Evolutionary conservation across 1,140 invertebrate genomes (phyloP).

Genomic region (Cyrtorhinus lividipennis): DNA sequence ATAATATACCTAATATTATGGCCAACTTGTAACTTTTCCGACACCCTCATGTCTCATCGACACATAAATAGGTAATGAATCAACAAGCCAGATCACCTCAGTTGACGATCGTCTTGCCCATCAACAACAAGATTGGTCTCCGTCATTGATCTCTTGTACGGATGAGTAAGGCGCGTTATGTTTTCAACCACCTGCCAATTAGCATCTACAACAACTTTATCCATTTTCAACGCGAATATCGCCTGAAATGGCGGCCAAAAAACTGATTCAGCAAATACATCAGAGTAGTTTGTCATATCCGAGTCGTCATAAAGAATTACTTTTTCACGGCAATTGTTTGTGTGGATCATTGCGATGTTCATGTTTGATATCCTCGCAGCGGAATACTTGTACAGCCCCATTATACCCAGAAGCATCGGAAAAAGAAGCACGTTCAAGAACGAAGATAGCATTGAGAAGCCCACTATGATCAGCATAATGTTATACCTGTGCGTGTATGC

Average conservation of each 20-base stretch:
- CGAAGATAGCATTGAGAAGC: neutral
- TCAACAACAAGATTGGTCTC: neutral
- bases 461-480: neutral
- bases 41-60: too few relatives aligned
- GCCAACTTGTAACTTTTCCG: too few relatives aligned
- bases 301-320: neutral
- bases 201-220: slow-evolving; percentile 9
- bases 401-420: neutral
- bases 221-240: slow-evolving; percentile 11
- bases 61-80: too few relatives aligned
- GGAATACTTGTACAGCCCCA: neutral
- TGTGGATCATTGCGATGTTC: neutral
- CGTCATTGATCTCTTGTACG: neutral
- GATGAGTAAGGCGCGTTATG: neutral
- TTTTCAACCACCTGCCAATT: slow-evolving; percentile 9
- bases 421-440: neutral
- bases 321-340: neutral
- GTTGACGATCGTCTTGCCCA: neutral
- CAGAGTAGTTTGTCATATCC: too few relatives aligned
- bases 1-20: too few relatives aligned
- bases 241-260: neutral
- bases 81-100: neutral
- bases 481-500: neutral
- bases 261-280: too few relatives aligned
- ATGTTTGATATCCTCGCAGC: neutral